Base-by-base conservation (phyloP, 2,113 vertebrate species). In the Centrocercus urophasianus region DNA sequence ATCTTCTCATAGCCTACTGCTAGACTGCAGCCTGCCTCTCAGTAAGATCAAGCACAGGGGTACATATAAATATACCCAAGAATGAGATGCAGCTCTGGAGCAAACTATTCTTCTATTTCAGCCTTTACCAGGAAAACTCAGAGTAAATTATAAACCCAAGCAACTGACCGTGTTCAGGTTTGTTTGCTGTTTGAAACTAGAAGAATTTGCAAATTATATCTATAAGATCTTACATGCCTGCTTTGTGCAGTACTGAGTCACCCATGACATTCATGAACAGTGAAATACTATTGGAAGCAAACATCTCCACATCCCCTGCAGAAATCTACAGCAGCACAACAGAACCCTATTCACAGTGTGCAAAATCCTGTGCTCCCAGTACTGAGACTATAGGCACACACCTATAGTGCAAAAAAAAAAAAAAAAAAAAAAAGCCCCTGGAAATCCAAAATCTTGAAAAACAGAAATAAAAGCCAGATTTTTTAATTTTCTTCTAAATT, bases 121-220 rank as follows among this genome's bases (percentile, higher is more conserved):
- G 7, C 6, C 10, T 86, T 66, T 57, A 40, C 13, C 20, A 66
- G 40, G 36, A 38, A 88, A 82, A 36, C 7, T 72, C 24, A 0
- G 0, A 64, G 21, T 21, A 88, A 87, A 76, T 76, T 40, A 65
- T 22, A 30, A 79, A 36, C 11, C 40, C 82, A 48, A 83, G 75
- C 22, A 28, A 36, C 5, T 84, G 32, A 6, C 0, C 2, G 5
- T 9, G 19, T 56, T 83, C 8, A 4, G 22, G 4, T 25, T 32
- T 43, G 22, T 43, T 43, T 32, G 64, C 42, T 43, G 38, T 42
- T 56, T n/a, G 24, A 16, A 78, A 43, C 63, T 19, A 59, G 18
- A 30, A 74, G 8, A 15, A 65, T 40, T 54, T 85, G 15, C 32
- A 52, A 69, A 30, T 43, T 50, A 6, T 22, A 40, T 8, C n/a